Conservation (phyloP, 2,888 invertebrate species). For the Prosopocoilus inquinatus region DNA sequence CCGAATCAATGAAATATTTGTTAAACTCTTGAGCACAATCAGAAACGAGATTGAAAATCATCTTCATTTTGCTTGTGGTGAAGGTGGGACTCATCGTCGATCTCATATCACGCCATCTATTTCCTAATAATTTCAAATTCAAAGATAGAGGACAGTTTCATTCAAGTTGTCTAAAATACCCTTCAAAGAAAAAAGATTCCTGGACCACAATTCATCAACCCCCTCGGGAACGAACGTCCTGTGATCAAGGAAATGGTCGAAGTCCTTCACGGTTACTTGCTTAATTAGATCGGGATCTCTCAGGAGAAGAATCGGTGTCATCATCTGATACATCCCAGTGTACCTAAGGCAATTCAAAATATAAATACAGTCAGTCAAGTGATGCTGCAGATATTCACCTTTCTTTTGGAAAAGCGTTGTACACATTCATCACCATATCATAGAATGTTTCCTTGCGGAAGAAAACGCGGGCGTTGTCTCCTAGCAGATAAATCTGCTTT, state of each 20-base stretch:
- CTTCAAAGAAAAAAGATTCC: constrained; percentile 24
- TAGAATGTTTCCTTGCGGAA: background rate
- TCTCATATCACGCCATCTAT: constrained; percentile 46
- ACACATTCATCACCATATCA: background rate
- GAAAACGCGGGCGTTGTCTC: background rate
- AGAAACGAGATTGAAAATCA: constrained; percentile 47
- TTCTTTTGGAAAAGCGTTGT: background rate
- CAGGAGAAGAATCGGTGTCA: constrained; percentile 28
- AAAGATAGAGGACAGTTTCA: too few relatives aligned
- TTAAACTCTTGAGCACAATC: constrained; percentile 36
- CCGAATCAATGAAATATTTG: constrained; percentile 16
- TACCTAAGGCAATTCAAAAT: constrained; percentile 24
- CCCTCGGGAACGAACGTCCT: constrained; percentile 30
- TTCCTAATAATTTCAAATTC: constrained; percentile 3
- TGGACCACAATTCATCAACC: constrained; percentile 28
- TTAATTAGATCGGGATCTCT: constrained; percentile 42
- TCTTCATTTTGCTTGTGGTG: constrained; percentile 49
- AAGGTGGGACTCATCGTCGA: constrained; percentile 51
- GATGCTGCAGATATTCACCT: background rate
- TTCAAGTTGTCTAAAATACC: constrained; percentile 26
- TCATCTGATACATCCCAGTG: constrained; percentile 30
- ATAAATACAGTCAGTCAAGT: background rate
- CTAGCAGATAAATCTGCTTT: background rate
- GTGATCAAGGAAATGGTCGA: constrained; percentile 46
- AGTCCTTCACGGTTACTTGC: constrained; percentile 44